Conservation (phyloP, 1,140 invertebrate genomes). For the Drosophila carrolli region DNA sequence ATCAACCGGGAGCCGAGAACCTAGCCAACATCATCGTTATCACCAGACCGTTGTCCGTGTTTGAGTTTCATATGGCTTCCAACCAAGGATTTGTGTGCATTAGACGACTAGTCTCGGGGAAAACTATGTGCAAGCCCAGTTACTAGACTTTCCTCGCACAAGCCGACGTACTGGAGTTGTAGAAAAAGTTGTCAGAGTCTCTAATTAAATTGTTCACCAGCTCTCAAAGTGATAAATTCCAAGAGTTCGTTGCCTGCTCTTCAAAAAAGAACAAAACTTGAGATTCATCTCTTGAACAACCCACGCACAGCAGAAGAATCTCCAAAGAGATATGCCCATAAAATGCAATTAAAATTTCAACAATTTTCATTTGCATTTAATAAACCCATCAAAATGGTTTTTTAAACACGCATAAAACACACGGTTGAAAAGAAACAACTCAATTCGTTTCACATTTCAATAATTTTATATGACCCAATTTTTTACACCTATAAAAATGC, state of each 20-base stretch:
- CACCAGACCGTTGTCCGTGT: conserved; percentile 66
- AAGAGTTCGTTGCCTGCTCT: conserved; percentile 27
- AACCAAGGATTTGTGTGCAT: conserved; percentile 71
- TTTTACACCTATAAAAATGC: conserved; percentile 78
- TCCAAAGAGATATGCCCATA: conserved; percentile 41
- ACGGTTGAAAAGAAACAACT: conserved; percentile 28
- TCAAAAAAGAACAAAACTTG: not conserved
- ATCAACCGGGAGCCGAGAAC: conserved; percentile 17
- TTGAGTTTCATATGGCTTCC: conserved; percentile 78
- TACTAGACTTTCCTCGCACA: conserved; percentile 14
- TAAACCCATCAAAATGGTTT: conserved; percentile 72
- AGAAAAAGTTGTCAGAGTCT: conserved; percentile 37
- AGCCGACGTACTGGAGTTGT: conserved; percentile 1
- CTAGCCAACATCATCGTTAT: conserved; percentile 75
- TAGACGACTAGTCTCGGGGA: conserved; percentile 35
- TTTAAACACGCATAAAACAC: conserved; percentile 50
- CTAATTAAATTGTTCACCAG: conserved; percentile 46
- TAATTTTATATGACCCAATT: conserved; percentile 73
- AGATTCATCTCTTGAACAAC: conserved; percentile 12
- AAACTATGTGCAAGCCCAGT: conserved; percentile 32
- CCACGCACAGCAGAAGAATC: not conserved
- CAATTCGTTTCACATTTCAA: conserved; percentile 62
- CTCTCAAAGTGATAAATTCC: conserved; percentile 45
- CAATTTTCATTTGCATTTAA: conserved; percentile 81
- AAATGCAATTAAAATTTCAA: conserved; percentile 78